Percentiles rank a stretch among this genome's conserved stretches.
These are phyloP conservation scores for Bergia puertoricense DNA, from an alignment of 92 coral and sea anemone genomes.

Conservation along the genomic window DNA sequence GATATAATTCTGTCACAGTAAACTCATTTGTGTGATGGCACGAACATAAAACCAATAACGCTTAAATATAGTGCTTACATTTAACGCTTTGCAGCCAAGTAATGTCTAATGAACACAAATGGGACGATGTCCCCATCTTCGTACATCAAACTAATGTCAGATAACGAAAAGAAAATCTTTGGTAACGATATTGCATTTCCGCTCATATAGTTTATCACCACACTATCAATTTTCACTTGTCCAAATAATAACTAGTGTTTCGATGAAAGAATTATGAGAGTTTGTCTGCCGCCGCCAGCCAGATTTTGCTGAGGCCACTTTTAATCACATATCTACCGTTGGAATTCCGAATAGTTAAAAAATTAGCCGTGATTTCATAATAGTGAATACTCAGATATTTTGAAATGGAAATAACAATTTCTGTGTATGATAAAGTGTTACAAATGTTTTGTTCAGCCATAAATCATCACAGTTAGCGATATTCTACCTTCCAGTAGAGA, in stretches of 20 bases:
- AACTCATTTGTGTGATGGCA: neutral
- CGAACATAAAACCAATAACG: neutral
- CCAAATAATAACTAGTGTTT: neutral
- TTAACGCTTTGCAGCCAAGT: neutral
- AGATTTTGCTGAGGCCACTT: conserved; percentile 7
- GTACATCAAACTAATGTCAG: neutral
- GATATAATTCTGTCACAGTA: no score
- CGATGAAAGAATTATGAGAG: conserved; percentile 4
- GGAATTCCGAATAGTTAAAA: neutral
- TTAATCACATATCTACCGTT: neutral
- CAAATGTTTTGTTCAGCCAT: neutral
- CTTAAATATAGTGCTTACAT: no score
- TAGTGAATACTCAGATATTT: neutral
- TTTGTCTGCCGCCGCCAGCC: neutral
- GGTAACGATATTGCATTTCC: neutral
- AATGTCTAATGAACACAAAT: neutral
- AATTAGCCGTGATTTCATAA: neutral
- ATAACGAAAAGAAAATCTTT: neutral
- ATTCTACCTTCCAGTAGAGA: neutral
- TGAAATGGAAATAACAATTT: neutral
- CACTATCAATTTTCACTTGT: neutral
- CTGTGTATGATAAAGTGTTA: neutral
- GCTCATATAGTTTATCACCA: neutral
- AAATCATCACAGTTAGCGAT: neutral
- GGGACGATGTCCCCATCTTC: neutral